phyloP scores from a whole-genome alignment of 2,113 vertebrate genomes.

The Galeopterus variegatus region DNA sequence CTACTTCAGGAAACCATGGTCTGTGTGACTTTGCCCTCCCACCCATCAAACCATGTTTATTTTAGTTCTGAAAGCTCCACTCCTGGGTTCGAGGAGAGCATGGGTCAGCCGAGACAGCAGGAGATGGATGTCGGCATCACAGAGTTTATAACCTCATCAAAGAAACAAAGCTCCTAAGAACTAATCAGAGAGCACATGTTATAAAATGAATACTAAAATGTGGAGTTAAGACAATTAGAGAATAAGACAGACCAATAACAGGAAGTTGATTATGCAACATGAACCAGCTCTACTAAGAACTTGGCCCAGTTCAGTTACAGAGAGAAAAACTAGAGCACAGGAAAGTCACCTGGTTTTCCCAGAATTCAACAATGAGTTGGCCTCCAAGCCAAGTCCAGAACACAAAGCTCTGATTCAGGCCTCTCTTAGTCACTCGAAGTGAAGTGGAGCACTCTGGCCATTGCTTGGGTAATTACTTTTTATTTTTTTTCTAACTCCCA shows the following conservation, averaged over 20 bases:
- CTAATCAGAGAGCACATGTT: not conserved
- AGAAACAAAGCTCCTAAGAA: not conserved
- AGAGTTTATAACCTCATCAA: too few species aligned
- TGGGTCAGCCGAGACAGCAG: not conserved
- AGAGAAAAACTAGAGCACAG: not conserved
- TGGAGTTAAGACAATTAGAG: not conserved
- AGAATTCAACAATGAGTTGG: not conserved
- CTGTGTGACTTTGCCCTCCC: accelerated
- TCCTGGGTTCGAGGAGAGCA: not conserved
- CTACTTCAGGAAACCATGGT: not conserved
- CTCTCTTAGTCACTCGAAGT: not conserved
- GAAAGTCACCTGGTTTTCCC: not conserved
- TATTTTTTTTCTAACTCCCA: not conserved
- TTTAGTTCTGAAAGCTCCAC: accelerated
- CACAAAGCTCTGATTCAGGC: not conserved
- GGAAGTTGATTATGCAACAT: not conserved
- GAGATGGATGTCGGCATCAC: not conserved
- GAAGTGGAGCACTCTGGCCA: not conserved
- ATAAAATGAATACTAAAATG: not conserved
- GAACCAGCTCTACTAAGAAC: not conserved
- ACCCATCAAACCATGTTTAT: accelerated
- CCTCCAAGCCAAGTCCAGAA: not conserved
- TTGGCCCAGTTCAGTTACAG: not conserved
- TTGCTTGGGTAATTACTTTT: not conserved
- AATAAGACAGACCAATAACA: not conserved